Conservation (phyloP, 2,888 invertebrate species). For the Drosophila maculinotata region DNA sequence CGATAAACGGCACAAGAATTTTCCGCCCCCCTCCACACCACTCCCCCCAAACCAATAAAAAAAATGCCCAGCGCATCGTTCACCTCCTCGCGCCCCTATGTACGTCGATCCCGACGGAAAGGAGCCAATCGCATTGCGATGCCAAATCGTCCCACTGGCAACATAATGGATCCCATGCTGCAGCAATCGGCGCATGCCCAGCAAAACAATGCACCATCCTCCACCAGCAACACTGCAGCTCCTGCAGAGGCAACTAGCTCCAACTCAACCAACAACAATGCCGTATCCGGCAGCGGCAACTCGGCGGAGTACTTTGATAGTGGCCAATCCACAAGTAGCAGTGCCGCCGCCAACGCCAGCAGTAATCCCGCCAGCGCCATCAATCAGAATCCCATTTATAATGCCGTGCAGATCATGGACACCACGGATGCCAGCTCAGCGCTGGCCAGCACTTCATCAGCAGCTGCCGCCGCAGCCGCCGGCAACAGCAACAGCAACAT, state of each 20-base stretch:
- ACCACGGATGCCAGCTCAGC: conserved; percentile 61
- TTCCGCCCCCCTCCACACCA: conserved; percentile 1
- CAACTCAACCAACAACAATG: conserved; percentile 8
- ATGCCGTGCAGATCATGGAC: conserved; percentile 67
- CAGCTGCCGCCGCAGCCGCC: conserved; percentile 23
- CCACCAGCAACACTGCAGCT: conserved; percentile 36
- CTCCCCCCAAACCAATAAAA: conserved; percentile 1
- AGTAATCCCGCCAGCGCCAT: conserved; percentile 23
- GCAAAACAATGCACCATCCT: conserved; percentile 38
- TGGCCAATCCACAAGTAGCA: conserved; percentile 62
- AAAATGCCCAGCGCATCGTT: conserved; percentile 96
- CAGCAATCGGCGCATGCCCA: conserved; percentile 86
- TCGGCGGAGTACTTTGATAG: conserved; percentile 70
- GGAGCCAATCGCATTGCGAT: conserved; percentile 91
- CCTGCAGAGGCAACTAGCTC: conserved; percentile 9
- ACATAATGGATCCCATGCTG: conserved; percentile 89
- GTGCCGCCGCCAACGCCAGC: conserved; percentile 16
- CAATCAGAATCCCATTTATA: conserved; percentile 49
- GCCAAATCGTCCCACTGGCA: conserved; percentile 85
- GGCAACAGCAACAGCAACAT: conserved; percentile 45
- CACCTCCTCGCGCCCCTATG: conserved; percentile 96
- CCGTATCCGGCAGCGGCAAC: conserved; percentile 47
- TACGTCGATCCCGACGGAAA: conserved; percentile 96
- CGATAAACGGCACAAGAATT: conserved; percentile 43
- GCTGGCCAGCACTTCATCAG: conserved; percentile 55